phyloP scores from a whole-genome alignment of 2,888 invertebrate genomes.

The Lithophane leautieri region DNA sequence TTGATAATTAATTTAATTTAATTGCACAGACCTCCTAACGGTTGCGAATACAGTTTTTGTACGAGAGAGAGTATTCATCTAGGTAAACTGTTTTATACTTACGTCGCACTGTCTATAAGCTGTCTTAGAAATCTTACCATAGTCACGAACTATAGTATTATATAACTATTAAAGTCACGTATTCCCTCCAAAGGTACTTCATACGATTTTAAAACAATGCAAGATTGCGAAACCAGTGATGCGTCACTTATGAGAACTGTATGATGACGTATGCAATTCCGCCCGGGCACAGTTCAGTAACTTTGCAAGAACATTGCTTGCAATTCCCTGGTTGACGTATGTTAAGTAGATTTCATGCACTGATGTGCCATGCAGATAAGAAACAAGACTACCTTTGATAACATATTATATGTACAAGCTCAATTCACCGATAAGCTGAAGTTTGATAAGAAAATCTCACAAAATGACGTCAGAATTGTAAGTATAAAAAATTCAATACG shows the following conservation, averaged over 20 bases:
- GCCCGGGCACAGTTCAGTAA: conserved; percentile 36
- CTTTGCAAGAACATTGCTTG: conserved; percentile 39
- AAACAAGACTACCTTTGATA: conserved; percentile 14
- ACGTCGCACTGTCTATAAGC: not conserved
- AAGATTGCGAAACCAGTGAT: conserved; percentile 40
- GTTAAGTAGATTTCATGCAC: conserved; percentile 21
- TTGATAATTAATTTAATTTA: not conserved
- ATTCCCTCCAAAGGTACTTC: not conserved
- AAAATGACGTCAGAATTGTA: not conserved
- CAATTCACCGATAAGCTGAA: not conserved
- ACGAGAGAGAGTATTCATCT: not conserved
- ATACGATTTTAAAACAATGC: conserved; percentile 45
- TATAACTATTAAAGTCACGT: not conserved
- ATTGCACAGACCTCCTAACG: not conserved
- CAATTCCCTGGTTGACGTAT: conserved; percentile 10
- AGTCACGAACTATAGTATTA: not conserved
- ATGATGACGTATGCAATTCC: conserved; percentile 48
- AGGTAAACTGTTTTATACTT: not conserved
- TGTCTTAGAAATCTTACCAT: not conserved
- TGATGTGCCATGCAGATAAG: conserved; percentile 19
- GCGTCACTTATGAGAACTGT: conserved; percentile 30
- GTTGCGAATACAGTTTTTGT: not conserved
- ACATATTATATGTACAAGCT: conserved; percentile 17
- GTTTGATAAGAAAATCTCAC: not conserved
- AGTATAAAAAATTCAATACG: conserved; percentile 38